Percentiles rank a stretch among this genome's conserved stretches.
phyloP scores from a whole-genome alignment of 2,888 invertebrate species.

The Bellardia bayeri region DNA sequence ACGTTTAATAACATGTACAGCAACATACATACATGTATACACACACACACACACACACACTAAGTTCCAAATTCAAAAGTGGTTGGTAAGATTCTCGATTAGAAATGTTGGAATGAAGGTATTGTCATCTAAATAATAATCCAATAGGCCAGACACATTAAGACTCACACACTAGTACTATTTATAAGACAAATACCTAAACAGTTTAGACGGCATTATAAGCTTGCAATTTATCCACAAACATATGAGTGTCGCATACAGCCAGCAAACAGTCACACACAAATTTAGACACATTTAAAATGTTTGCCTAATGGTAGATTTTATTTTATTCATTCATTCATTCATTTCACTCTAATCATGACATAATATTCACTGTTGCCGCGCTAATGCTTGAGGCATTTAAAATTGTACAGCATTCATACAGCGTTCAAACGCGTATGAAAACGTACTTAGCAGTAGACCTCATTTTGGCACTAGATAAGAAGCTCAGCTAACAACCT shows the following conservation, averaged over 20 bases:
- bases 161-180: not conserved
- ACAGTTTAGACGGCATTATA: conserved; percentile 55
- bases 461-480: conserved; percentile 61
- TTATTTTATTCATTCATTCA: conserved; percentile 1
- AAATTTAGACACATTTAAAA: not conserved
- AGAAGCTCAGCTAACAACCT: conserved; percentile 45
- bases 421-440: not conserved
- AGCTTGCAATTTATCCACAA: conserved; percentile 65
- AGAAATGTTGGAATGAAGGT: conserved; percentile 24
- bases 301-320: conserved; percentile 19
- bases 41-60: not conserved
- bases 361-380: conserved; percentile 56
- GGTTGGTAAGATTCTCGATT: conserved; percentile 5
- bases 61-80: conserved; percentile 22
- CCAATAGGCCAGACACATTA: conserved; percentile 9
- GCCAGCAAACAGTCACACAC: not conserved
- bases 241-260: conserved; percentile 66
- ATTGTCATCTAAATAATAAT: conserved; percentile 36
- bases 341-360: conserved; percentile 55
- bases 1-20: conserved; percentile 58
- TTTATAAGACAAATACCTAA: conserved; percentile 19
- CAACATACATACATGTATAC: no score
- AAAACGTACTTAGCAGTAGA: conserved; percentile 45
- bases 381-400: conserved; percentile 66
- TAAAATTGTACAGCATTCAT: conserved; percentile 44